Conservation (phyloP, 2,113 vertebrate genomes). For the Menura novaehollandiae region DNA sequence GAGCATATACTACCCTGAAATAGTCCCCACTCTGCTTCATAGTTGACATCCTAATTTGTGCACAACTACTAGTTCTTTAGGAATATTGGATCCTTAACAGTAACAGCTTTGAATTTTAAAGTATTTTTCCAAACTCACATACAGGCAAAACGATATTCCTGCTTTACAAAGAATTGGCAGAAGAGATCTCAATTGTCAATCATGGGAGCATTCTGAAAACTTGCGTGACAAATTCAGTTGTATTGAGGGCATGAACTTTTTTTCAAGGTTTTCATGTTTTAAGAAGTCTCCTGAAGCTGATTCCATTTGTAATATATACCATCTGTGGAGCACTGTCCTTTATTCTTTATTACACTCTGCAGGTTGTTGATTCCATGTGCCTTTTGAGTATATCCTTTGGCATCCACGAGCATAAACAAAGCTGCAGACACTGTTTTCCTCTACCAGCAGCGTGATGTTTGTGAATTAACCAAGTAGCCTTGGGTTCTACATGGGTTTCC, state of each 20-base stretch:
- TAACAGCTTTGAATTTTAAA: not conserved
- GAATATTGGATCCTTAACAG: not conserved
- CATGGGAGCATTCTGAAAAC: not conserved
- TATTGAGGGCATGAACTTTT: not conserved
- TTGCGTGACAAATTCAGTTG: not conserved
- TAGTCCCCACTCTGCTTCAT: not conserved
- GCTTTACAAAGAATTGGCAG: not conserved
- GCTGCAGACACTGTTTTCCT: conserved; percentile 41
- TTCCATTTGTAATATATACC: not conserved
- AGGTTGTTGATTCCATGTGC: not conserved
- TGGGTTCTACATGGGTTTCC: conserved; percentile 1
- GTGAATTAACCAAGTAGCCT: conserved; percentile 32
- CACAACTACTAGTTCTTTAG: not conserved
- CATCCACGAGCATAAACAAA: conserved; percentile 56
- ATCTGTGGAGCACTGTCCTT: not conserved
- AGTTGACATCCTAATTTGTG: not conserved
- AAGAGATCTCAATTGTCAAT: not conserved
- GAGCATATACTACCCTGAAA: not conserved
- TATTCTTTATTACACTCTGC: conserved; percentile 41
- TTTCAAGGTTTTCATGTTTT: not conserved
- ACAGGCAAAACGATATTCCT: not conserved
- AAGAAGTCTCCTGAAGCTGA: not conserved
- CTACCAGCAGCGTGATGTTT: conserved; percentile 4
- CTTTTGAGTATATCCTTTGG: conserved; percentile 38
- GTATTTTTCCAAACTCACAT: not conserved